Base-by-base conservation (phyloP, 2,888 invertebrate genomes). In the Cephus pulcher region DNA sequence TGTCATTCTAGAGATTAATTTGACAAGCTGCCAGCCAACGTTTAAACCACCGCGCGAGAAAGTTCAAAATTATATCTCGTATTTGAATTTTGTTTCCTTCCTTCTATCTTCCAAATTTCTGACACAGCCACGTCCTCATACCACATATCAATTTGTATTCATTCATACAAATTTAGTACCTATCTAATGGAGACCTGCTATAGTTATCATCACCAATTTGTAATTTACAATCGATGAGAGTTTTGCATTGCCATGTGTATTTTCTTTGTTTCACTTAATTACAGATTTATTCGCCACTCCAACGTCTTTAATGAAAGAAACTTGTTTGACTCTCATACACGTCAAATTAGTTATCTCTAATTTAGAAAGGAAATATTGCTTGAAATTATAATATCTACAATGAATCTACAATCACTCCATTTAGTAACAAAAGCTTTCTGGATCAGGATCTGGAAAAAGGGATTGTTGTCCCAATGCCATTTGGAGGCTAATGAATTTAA, bases 331-430 rank as follows among this genome's bases (percentile, higher is more conserved):
- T 23, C 9, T 56, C 23, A 15, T 56, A 23, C 9, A 23, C 15
- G 56, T 56, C 2, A 6, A 56, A 56, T 56, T 9, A 23, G 9
- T 56, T 56, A 23, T 56, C 9, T 23, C 56, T 15, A 56, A 56
- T 23, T 56, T 23, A 56, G 1, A 56, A 23, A 56, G 56, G 23
- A 23, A 56, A 56, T 56, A 23, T 56, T 74, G 30, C 37, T 74
- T 35, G 37, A 74, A 74, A 40, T 35, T 37, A 74, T n/a, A 34
- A 33, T 35, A 74, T 74, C 74, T 35, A 34, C 37, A 33, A 33
- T n/a, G 37, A 74, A 74, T n/a, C 15, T 9, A n/a, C 9, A 23
- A 56, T 23, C 9, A 23, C 56, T 23, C 56, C 23, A 56, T 56
- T 23, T 56, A 56, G 9, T 56, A 56, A 56, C 0, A 56, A 23